Evolutionary conservation across 2,888 invertebrate genomes (phyloP), one percentile per base, ranked within the genome.

Genomic region (Phragmatobia fuliginosa): DNA sequence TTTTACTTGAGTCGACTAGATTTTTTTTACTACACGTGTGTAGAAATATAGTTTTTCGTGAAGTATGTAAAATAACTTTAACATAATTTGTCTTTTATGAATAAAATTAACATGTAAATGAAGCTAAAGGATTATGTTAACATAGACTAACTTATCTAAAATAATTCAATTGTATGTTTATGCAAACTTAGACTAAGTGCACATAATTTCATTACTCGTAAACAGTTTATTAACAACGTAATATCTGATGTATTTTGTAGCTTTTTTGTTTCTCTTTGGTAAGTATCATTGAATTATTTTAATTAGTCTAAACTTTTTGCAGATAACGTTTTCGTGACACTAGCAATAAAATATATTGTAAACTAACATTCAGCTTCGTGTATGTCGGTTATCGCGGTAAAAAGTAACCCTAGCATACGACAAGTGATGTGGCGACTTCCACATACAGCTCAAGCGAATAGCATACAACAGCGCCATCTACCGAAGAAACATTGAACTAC

Each of bases 81-180:
- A 16, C 28, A 56, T 16, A 14, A 28, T 16, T 56, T 28, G 16
- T 56, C 16, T 56, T 56, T 56, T 56, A 16, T 56, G 56, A 56
- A 28, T 56, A 56, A 16, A 56, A 72, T 60, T 49, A 4, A 11
- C 59, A 68, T 72, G 59, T 63, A 64, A n/a, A 62, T 66, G 64
- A 18, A 28, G 16, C 70, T 58, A 64, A 49, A 49, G 45, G 45
- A 49, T 49, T 49, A 21, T 49, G 45, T 49, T n/a, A 49, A n/a
- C 45, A 49, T 49, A 10, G n/a, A n/a, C 21, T 49, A 49, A n/a
- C 45, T 49, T n/a, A 49, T 49, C 45, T 49, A 49, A 56, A 56
- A 28, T 56, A 28, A 28, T 56, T 56, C 25, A 16, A 56, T 56
- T 25, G 2, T 25, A 2, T 56, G 11, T 56, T 56, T 56, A 56